Percentiles rank a stretch among this genome's conserved stretches.
Conservation (phyloP, 2,797 vertebrate genomes). For the Scomberomorus guttatus region DNA sequence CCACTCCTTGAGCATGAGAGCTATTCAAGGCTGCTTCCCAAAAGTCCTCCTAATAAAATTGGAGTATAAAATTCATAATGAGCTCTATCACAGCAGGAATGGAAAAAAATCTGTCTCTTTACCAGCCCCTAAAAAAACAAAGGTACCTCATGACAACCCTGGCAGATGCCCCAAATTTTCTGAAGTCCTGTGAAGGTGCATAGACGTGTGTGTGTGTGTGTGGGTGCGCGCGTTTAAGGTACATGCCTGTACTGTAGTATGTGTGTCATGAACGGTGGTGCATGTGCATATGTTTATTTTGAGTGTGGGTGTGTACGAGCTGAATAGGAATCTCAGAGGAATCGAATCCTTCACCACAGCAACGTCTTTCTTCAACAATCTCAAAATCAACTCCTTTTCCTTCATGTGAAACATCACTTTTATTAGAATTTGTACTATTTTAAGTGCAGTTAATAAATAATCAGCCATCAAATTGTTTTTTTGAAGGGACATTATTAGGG, state of each 20-base stretch:
- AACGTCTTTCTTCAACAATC: slow-evolving; percentile 7
- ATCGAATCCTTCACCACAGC: not conserved
- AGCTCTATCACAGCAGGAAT: slow-evolving; percentile 72
- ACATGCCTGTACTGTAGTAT: slow-evolving; percentile 11
- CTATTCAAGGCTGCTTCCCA: slow-evolving; percentile 53
- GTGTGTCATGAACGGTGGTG: slow-evolving; percentile 15
- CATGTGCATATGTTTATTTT: slow-evolving; percentile 23
- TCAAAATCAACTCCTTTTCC: not conserved
- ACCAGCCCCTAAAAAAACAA: slow-evolving; percentile 52
- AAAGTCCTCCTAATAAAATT: slow-evolving; percentile 64
- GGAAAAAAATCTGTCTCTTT: slow-evolving; percentile 65
- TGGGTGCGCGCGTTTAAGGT: slow-evolving; percentile 16
- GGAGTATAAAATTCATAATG: slow-evolving; percentile 69
- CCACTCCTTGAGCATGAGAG: slow-evolving; percentile 37
- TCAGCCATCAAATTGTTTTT: not conserved
- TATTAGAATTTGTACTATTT: not conserved
- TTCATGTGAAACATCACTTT: not conserved
- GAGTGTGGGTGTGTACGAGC: not conserved
- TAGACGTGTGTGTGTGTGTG: slow-evolving; percentile 7
- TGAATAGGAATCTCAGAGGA: not conserved
- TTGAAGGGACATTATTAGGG: not conserved
- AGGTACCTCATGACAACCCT: slow-evolving; percentile 51
- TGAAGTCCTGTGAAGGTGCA: slow-evolving; percentile 21
- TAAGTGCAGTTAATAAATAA: not conserved
- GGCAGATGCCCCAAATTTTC: slow-evolving; percentile 54